These are phyloP conservation scores for Brachionus plicatilis DNA, from an alignment of 1,140 invertebrate genomes.

Conservation along the genomic window DNA sequence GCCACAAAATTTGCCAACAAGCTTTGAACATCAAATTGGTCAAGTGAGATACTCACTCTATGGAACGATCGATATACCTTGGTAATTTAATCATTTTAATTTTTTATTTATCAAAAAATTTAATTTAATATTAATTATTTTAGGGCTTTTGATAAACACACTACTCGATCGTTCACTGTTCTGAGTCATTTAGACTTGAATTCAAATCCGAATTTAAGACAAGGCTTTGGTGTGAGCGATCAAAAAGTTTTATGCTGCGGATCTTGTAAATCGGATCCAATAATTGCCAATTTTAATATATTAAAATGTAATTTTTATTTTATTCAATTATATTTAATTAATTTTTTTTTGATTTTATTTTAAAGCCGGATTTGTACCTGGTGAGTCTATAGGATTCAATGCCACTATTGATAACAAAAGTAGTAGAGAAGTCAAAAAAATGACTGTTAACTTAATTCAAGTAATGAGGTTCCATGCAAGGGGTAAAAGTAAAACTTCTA, in stretches of 20 bases:
- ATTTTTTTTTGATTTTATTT: background rate
- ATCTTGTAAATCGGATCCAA: slow-evolving; percentile 22
- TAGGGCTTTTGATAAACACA: slow-evolving; percentile 44
- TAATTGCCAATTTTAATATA: background rate
- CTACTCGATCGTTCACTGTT: slow-evolving; percentile 49
- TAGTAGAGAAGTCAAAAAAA: slow-evolving; percentile 25
- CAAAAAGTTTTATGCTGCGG: slow-evolving; percentile 23
- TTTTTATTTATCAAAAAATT: slow-evolving; percentile 42
- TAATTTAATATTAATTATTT: background rate
- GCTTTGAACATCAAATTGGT: slow-evolving; percentile 57
- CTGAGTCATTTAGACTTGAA: slow-evolving; percentile 50
- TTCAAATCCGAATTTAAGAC: slow-evolving; percentile 40
- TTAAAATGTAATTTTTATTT: background rate
- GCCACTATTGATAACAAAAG: slow-evolving; percentile 35
- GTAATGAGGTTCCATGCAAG: background rate
- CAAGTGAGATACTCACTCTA: slow-evolving; percentile 56
- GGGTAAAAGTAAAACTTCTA: background rate
- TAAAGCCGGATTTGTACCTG: slow-evolving; percentile 10
- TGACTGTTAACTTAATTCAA: slow-evolving; percentile 23
- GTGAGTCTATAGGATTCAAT: slow-evolving; percentile 9
- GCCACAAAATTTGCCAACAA: slow-evolving; percentile 56
- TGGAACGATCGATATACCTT: slow-evolving; percentile 53
- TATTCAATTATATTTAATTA: background rate
- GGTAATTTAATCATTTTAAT: slow-evolving; percentile 45
- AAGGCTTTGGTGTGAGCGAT: background rate